Base-by-base conservation (phyloP, 2,888 invertebrate species). In the Drosophila affinis region DNA sequence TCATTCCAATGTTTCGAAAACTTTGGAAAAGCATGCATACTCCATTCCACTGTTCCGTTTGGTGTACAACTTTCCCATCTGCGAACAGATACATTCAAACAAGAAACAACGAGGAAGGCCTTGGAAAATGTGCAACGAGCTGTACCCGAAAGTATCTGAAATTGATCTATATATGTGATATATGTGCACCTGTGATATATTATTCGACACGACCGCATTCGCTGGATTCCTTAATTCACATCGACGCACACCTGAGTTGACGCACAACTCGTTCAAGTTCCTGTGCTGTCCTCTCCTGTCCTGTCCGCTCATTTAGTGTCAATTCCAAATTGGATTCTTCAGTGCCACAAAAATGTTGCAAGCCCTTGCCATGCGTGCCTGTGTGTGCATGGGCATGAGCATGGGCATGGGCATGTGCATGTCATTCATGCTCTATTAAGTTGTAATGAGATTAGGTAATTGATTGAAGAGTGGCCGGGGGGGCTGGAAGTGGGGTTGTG, bases 381-480 rank as follows among this genome's bases (percentile, higher is more conserved):
- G 27, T 27, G 29, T 29, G 24, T 45, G 24, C 21, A 21, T 21
- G 21, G 21, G 21, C 46, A 58, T 52, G 14, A 39, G 49, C 68
- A 48, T 60, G 53, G 3, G 21, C 21, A 21, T 21, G 21, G 21
- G 21, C 44, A 60, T 52, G 14, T 47, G 49, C 68, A 51, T 60
- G 53, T 29, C 76, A 62, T 59, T 59, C 71, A 86, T 72, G 88
- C 88, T 81, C 85, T 88, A 88, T 86, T 88, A 88, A 88, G 75
- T 76, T 57, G 81, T 88, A 86, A 85, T 88, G 84, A 83, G 88
- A 79, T 88, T 88, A 79, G 87, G 87, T 83, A 88, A 88, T 85
- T 85, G 88, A 88, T 85, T 88, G 76, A 78, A 79, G 73, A 69
- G 69, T 54, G 56, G 48, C 49, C 65, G 70, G 59, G 64, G 34